Conservation (phyloP, 2,888 invertebrate genomes). For the Dorcus hopei region DNA sequence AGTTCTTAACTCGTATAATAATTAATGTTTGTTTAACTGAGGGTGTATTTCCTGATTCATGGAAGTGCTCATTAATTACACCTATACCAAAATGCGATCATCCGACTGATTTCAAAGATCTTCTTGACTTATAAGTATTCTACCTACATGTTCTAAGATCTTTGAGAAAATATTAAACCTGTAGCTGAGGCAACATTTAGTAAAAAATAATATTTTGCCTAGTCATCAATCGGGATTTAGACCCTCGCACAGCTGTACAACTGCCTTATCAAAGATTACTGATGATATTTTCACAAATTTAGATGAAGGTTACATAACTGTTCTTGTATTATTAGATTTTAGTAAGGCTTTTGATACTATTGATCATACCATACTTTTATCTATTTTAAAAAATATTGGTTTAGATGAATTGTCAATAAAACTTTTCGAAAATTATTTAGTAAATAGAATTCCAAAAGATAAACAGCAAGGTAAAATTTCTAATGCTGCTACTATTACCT, state of each 20-base stretch:
- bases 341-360: slow-evolving; percentile 7
- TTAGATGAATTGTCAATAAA: too few relatives aligned
- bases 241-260: slow-evolving; percentile 8
- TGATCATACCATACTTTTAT: background rate
- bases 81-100: slow-evolving; percentile 1
- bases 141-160: slow-evolving; percentile 3
- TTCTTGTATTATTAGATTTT: slow-evolving; percentile 6
- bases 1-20: slow-evolving; percentile 1
- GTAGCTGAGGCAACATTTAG: slow-evolving; percentile 1
- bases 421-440: too few relatives aligned
- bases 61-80: background rate
- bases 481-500: too few relatives aligned
- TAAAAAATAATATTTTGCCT: slow-evolving; percentile 2
- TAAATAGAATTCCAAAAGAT: too few relatives aligned
- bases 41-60: background rate
- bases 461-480: too few relatives aligned
- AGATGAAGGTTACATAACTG: slow-evolving; percentile 3
- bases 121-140: slow-evolving; percentile 4
- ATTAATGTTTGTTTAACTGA: background rate
- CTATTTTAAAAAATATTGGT: too few relatives aligned
- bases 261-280: slow-evolving; percentile 1
- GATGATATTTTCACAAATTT: slow-evolving; percentile 4
- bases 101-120: background rate
- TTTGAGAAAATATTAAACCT: slow-evolving; percentile 3
- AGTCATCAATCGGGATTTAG: slow-evolving; percentile 9